Percentiles rank a stretch among this genome's conserved stretches.
phyloP scores from a whole-genome alignment of 2,888 invertebrate genomes.

The Lysandra bellargus region DNA sequence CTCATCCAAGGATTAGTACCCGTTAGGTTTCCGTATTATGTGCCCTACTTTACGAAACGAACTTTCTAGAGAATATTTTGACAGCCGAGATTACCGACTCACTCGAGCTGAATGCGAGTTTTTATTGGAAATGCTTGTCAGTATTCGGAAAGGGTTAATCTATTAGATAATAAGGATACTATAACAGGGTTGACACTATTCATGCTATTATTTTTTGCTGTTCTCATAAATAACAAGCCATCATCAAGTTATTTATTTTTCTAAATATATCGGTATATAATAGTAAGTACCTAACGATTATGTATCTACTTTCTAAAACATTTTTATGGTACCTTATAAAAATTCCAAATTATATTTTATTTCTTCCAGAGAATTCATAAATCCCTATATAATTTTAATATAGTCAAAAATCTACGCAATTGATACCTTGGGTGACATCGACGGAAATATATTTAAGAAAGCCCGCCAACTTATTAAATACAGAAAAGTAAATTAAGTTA shows the following conservation, averaged over 20 bases:
- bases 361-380: no score
- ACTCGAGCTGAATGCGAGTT: not conserved
- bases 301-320: no score
- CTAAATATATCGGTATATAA: no score
- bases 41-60: constrained; percentile 57
- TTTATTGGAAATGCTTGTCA: not conserved
- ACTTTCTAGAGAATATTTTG: constrained; percentile 36
- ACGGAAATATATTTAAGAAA: not conserved
- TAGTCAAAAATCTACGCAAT: no score
- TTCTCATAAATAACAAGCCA: not conserved
- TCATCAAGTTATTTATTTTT: not conserved
- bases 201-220: not conserved
- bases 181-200: not conserved
- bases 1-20: constrained; percentile 76
- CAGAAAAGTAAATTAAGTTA: constrained; percentile 11
- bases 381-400: no score
- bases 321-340: no score
- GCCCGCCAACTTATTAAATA: constrained; percentile 17
- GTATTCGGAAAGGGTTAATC: not conserved
- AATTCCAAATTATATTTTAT: no score
- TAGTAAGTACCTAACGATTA: no score
- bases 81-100: constrained; percentile 33
- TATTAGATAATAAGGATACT: not conserved
- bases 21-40: constrained; percentile 69
- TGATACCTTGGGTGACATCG: no score